Evolutionary conservation across 2,113 vertebrate genomes (phyloP), one percentile per base, ranked within the genome.

Genomic region (Bufo bufo): DNA sequence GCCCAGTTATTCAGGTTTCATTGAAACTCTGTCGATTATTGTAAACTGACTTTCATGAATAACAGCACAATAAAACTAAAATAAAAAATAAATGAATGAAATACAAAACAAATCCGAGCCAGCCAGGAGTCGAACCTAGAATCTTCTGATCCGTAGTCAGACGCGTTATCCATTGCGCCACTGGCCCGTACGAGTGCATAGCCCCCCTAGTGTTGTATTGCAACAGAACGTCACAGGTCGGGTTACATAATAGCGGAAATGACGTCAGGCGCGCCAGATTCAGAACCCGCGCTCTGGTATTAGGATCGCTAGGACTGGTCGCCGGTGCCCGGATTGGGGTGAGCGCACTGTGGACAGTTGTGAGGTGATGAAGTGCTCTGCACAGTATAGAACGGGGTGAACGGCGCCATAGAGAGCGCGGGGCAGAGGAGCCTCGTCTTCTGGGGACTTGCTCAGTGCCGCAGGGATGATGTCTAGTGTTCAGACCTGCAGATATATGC

Each of bases 71-170:
- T 33, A 61, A 0, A 13, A 4, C 2, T 45, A 45, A 11, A 20
- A 12, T 49, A 14, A 2, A 47, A 9, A 56, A 20, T 16, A 12
- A 20, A 47, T 1, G 12, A 69, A 58, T 33, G 14, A 20, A 77
- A 52, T 20, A 56, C 52, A 49, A 50, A 79, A 79, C n/a, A 12
- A 0, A n/a, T 0, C 3, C 94, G 95, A 96, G 94, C 95, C 93
- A 96, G 95, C 95, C 95, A 96, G 95, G 95, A 96, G 95, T 96
- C 94, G 94, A 97, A 97, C 95, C 95, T 96, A 94, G 96, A 96
- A 96, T 96, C 95, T 96, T 97, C 96, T 96, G 95, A 96, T 96
- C 96, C 95, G 95, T 96, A 96, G 95, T 96, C 95, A 96, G 95
- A 96, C 95, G 94, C 94, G 93, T 95, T 94, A 96, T 96, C 94